Conservation (phyloP, 2,113 vertebrate genomes). For the Sander lucioperca region DNA sequence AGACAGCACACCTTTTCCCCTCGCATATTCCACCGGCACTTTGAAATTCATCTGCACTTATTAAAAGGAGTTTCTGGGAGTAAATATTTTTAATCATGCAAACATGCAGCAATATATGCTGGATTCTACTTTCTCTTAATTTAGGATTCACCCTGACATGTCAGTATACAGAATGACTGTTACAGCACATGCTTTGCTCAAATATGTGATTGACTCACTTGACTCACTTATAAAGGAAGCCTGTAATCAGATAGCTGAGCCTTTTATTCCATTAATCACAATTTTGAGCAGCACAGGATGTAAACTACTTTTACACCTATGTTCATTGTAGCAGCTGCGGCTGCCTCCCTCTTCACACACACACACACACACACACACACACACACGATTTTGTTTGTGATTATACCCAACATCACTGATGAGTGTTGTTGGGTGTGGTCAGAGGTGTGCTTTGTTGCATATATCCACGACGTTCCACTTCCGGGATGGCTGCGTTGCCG, state of each 20-base stretch:
- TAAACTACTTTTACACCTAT: neutral
- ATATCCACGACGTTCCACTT: no score
- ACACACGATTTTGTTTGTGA: neutral
- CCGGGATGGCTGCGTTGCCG: no score
- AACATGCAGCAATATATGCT: neutral
- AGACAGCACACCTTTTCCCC: conserved; percentile 17
- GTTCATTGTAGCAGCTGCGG: neutral
- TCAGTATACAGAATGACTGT: neutral
- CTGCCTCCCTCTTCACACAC: no score
- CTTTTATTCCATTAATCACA: neutral
- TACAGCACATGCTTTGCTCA: neutral
- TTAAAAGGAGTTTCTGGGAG: conserved; percentile 7
- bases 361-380: no score
- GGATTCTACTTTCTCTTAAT: neutral
- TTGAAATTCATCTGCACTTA: conserved; percentile 8
- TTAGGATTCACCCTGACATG: neutral
- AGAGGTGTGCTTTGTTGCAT: neutral
- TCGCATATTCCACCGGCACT: neutral
- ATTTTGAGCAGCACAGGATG: neutral
- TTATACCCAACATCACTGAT: neutral
- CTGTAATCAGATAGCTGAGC: neutral
- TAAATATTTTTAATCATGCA: neutral
- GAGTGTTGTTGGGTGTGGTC: no score
- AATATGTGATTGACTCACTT: neutral
- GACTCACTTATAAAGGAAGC: neutral